Percentiles rank a stretch among this genome's conserved stretches.
These are phyloP conservation scores for Metallyticus violacea DNA, from an alignment of 2,888 invertebrate species.

Conservation along the genomic window DNA sequence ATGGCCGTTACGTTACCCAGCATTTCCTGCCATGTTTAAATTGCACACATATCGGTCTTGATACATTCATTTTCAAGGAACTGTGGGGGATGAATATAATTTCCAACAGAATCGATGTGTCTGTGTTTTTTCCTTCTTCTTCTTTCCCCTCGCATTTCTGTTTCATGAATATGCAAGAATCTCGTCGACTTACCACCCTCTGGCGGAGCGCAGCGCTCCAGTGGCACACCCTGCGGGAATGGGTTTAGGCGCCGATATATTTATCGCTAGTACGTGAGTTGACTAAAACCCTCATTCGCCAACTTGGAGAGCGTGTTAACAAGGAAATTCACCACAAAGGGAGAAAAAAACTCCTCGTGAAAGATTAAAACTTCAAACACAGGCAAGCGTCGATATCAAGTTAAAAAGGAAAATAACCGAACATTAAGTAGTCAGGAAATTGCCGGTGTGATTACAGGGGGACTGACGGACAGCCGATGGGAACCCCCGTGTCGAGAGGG, in stretches of 20 bases:
- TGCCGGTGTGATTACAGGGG: too few relatives aligned
- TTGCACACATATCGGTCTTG: too few relatives aligned
- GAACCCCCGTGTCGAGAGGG: too few relatives aligned
- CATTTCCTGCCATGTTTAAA: too few relatives aligned
- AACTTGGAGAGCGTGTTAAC: neutral
- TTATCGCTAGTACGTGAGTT: neutral
- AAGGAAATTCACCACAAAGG: neutral
- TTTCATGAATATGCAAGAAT: neutral
- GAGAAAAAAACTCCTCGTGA: neutral
- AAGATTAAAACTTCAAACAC: neutral
- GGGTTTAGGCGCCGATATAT: neutral
- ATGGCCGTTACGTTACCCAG: too few relatives aligned
- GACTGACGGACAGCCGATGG: too few relatives aligned
- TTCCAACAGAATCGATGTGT: neutral
- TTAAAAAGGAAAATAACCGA: neutral
- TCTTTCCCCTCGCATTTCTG: neutral
- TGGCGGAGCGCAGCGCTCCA: neutral
- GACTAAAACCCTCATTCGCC: neutral
- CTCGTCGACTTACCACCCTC: neutral
- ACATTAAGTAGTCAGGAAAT: too few relatives aligned
- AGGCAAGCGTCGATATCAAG: neutral
- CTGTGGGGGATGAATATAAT: neutral
- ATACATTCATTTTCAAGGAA: neutral
- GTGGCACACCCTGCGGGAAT: neutral
- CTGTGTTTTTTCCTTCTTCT: neutral